A percentile compares a stretch with the other conserved stretches of the same genome.
These are phyloP conservation scores for Helicorthomorpha holstii DNA, from an alignment of 1,140 invertebrate genomes.

Conservation along the genomic window DNA sequence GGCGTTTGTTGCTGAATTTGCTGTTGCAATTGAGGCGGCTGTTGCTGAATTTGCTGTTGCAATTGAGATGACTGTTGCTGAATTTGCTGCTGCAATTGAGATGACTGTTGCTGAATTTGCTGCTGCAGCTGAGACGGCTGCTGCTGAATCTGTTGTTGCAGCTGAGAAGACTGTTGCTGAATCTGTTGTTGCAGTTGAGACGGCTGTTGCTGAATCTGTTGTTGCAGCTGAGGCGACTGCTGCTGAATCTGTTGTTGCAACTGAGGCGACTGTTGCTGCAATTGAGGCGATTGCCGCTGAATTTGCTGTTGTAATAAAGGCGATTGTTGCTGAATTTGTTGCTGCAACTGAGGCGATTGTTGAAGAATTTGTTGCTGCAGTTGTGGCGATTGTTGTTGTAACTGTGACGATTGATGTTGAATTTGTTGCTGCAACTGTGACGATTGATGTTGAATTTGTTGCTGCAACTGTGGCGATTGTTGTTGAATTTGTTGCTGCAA, in stretches of 20 bases:
- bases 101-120: slow-evolving; percentile 14
- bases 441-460: slow-evolving; percentile 34
- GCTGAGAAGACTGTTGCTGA: slow-evolving; percentile 2
- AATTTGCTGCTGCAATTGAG: slow-evolving; percentile 17
- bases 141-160: slow-evolving; percentile 15
- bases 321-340: slow-evolving; percentile 10
- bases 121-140: slow-evolving; percentile 19
- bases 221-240: slow-evolving; percentile 12
- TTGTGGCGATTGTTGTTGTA: slow-evolving; percentile 24
- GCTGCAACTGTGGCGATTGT: slow-evolving; percentile 26
- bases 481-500: slow-evolving; percentile 4
- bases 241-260: slow-evolving; percentile 25
- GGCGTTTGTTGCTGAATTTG: slow-evolving; percentile 13
- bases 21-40: slow-evolving; percentile 21
- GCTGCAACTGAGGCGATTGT: slow-evolving; percentile 7
- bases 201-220: slow-evolving; percentile 12
- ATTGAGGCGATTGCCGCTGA: slow-evolving; percentile 10
- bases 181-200: slow-evolving; percentile 19
- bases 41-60: slow-evolving; percentile 8
- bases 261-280: slow-evolving; percentile 28
- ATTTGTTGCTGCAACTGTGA: slow-evolving; percentile 20
- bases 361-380: neutral
- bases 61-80: slow-evolving; percentile 4
- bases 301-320: slow-evolving; percentile 14
- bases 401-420: slow-evolving; percentile 18